phyloP scores from a whole-genome alignment of 2,797 vertebrate genomes.

The Coendou prehensilis region DNA sequence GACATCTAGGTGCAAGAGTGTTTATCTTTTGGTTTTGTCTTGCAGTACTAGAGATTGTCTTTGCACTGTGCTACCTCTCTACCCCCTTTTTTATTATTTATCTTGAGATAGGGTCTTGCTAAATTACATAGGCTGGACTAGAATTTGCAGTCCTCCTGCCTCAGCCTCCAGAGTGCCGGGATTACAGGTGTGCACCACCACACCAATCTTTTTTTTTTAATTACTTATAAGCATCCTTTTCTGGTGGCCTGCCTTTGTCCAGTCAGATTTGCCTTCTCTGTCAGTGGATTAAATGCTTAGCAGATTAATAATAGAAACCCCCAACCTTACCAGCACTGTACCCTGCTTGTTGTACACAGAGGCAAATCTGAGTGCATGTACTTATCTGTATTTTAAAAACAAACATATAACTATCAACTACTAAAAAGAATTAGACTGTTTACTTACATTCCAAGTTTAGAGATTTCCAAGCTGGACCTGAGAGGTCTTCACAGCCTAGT shows the following conservation, averaged over 20 bases:
- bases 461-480: neutral
- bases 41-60: neutral
- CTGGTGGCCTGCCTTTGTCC: neutral
- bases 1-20: neutral
- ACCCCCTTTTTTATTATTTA: neutral
- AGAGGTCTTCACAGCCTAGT: neutral
- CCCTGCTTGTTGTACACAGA: neutral
- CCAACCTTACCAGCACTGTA: neutral
- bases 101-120: neutral
- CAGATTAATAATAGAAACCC: constrained; percentile 65
- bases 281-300: constrained; percentile 68
- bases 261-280: constrained; percentile 10
- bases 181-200: neutral
- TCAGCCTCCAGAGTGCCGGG: neutral
- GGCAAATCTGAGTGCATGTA: neutral
- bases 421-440: neutral
- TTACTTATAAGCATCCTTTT: neutral
- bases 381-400: constrained; percentile 21
- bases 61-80: neutral
- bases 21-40: neutral
- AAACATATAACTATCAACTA: neutral
- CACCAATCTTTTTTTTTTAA: neutral
- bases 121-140: neutral
- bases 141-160: neutral
- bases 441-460: neutral